Evolutionary conservation across 1,140 invertebrate species (phyloP).

Genomic region (Aricia agestis): DNA sequence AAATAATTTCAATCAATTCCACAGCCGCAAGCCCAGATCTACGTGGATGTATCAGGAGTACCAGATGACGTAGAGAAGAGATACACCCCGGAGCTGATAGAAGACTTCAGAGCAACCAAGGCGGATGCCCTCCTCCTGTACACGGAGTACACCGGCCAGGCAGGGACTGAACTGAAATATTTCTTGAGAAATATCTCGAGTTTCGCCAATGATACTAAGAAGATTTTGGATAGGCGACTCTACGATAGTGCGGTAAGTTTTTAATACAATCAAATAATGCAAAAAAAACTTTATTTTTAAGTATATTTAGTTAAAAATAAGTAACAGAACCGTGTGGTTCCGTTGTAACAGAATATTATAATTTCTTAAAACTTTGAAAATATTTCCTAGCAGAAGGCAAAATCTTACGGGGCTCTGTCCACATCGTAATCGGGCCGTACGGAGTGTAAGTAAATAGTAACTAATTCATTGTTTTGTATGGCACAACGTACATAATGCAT

Average conservation of each 20-base stretch:
- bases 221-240: slow-evolving; percentile 24
- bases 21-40: slow-evolving; percentile 33
- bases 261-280: too few species aligned
- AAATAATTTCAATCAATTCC: slow-evolving; percentile 13
- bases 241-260: slow-evolving; percentile 37
- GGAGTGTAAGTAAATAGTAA: too few species aligned
- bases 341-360: too few species aligned
- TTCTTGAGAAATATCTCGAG: slow-evolving; percentile 46
- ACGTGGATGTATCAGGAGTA: slow-evolving; percentile 25
- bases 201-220: slow-evolving; percentile 33
- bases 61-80: slow-evolving; percentile 37
- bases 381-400: too few species aligned
- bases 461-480: too few species aligned
- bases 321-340: neutral
- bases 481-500: too few species aligned
- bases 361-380: too few species aligned
- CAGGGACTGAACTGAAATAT: slow-evolving; percentile 38
- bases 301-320: neutral
- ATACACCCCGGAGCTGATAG: slow-evolving; percentile 44
- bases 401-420: too few species aligned
- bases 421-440: too few species aligned
- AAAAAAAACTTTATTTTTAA: too few species aligned
- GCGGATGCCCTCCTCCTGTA: slow-evolving; percentile 47
- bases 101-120: slow-evolving; percentile 38
- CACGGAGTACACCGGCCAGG: slow-evolving; percentile 47